phyloP scores from a whole-genome alignment of 2,113 vertebrate species.

The Myotis yumanensis region DNA sequence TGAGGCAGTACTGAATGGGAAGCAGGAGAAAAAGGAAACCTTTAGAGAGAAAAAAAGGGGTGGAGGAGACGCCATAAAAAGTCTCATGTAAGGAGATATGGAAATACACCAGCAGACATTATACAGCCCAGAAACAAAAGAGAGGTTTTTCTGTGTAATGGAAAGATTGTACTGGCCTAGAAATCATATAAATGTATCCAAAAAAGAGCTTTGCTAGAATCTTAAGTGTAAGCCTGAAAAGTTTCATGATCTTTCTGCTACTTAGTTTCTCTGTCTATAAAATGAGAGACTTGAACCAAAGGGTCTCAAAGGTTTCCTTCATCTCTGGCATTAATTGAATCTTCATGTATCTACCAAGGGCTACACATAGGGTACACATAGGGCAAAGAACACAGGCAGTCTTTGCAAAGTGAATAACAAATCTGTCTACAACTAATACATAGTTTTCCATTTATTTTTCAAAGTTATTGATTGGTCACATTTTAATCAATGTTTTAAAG shows the following conservation, averaged over 20 bases:
- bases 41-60: neutral
- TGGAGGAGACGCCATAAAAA: neutral
- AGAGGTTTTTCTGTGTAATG: neutral
- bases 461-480: neutral
- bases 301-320: neutral
- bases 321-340: neutral
- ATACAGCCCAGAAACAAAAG: neutral
- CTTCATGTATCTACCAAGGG: neutral
- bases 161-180: neutral
- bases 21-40: neutral
- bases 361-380: neutral
- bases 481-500: neutral
- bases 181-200: neutral
- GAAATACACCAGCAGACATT: neutral
- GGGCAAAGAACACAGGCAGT: neutral
- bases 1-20: neutral
- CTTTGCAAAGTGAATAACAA: neutral
- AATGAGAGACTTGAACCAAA: neutral
- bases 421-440: neutral
- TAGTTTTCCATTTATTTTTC: neutral
- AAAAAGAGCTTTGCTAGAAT: neutral
- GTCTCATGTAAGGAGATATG: neutral
- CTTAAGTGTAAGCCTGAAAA: neutral
- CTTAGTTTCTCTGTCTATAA: neutral
- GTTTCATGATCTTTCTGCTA: neutral